phyloP scores from a whole-genome alignment of 2,888 invertebrate genomes.

The Apamea epomidion region DNA sequence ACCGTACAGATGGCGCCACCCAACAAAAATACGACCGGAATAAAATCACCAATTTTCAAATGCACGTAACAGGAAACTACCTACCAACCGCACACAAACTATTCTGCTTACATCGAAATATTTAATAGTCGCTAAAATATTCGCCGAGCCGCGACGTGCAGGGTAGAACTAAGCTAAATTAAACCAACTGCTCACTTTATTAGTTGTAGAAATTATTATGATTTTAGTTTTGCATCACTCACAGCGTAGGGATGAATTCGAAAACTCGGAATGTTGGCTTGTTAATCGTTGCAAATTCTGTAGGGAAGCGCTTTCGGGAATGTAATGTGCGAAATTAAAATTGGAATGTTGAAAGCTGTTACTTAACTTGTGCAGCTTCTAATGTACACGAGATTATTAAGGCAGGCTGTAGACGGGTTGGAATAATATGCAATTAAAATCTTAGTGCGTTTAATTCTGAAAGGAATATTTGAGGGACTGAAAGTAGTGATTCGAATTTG shows the following conservation, averaged over 20 bases:
- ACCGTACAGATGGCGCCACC: slow-evolving; percentile 46
- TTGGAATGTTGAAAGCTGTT: slow-evolving; percentile 52
- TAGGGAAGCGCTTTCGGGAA: slow-evolving; percentile 42
- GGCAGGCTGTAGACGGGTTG: not conserved
- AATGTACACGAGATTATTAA: slow-evolving; percentile 29
- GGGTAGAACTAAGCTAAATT: slow-evolving; percentile 60
- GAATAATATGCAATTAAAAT: slow-evolving; percentile 36
- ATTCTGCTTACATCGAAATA: slow-evolving; percentile 69
- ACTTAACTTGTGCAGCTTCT: slow-evolving; percentile 16
- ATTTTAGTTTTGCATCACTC: slow-evolving; percentile 59
- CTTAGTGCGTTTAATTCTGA: not conserved
- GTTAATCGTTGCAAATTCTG: slow-evolving; percentile 54
- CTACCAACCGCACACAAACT: slow-evolving; percentile 54
- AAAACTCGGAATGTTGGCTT: slow-evolving; percentile 42
- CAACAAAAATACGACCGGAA: slow-evolving; percentile 41
- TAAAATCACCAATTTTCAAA: slow-evolving; percentile 60
- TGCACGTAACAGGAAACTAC: slow-evolving; percentile 58
- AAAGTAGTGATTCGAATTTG: not conserved
- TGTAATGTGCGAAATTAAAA: slow-evolving; percentile 54
- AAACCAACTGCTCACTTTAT: slow-evolving; percentile 63
- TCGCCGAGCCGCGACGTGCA: slow-evolving; percentile 53
- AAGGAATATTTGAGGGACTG: not conserved
- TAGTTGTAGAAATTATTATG: slow-evolving; percentile 63
- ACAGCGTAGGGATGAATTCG: slow-evolving; percentile 34
- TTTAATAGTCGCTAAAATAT: slow-evolving; percentile 69